Evolutionary conservation across 2,888 invertebrate species (phyloP).

Genomic region (Macrophya alboannulata): DNA sequence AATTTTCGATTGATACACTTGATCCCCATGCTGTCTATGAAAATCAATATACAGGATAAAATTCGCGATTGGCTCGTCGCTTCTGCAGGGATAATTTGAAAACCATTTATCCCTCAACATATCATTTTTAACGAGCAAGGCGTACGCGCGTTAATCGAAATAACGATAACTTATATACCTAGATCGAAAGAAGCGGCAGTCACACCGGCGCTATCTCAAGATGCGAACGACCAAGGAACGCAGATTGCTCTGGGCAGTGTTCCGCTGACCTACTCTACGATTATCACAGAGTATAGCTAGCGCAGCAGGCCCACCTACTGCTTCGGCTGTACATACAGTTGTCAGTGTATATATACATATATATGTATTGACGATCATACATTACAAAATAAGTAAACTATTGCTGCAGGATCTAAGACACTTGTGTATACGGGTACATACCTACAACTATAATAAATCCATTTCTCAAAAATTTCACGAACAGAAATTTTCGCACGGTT

Average conservation of each 20-base stretch:
- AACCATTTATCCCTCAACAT: background rate
- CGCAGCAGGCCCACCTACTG: conserved; percentile 44
- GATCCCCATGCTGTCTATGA: background rate
- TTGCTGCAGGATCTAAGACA: background rate
- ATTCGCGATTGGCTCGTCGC: background rate
- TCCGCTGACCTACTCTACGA: conserved; percentile 79
- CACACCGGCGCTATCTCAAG: conserved; percentile 38
- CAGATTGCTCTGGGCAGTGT: conserved; percentile 78
- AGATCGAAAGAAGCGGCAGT: conserved; percentile 30
- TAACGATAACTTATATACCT: conserved; percentile 37
- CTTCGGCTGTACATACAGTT: background rate
- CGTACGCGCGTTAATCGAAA: background rate
- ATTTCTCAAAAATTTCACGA: conserved; percentile 5
- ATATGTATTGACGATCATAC: background rate
- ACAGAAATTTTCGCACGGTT: background rate
- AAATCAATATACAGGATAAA: background rate
- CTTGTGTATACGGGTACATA: background rate
- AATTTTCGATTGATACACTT: background rate
- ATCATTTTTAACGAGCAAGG: conserved; percentile 15
- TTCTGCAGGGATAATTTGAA: background rate
- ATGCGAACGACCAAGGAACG: conserved; percentile 73
- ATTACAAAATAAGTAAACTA: conserved; percentile 29
- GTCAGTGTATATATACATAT: background rate
- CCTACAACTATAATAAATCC: background rate
- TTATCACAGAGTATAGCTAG: conserved; percentile 74